Percentiles rank a stretch among this genome's conserved stretches.
Evolutionary conservation across 1,140 invertebrate genomes (phyloP).

Genomic region (Philotrypesis tridentata): DNA sequence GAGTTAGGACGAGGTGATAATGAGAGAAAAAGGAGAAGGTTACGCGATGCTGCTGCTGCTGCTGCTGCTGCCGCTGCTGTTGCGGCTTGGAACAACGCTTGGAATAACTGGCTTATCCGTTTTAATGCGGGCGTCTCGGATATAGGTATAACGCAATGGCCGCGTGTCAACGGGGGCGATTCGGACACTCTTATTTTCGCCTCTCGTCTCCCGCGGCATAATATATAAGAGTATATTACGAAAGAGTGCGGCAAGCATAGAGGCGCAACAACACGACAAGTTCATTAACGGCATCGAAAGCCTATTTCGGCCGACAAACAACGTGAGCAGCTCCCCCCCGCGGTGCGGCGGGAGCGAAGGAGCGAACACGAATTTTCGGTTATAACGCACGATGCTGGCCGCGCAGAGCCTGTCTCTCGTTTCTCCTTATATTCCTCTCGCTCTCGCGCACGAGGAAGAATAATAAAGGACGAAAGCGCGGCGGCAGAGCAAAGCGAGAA

Average conservation of each 20-base stretch:
- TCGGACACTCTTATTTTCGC: too few species aligned
- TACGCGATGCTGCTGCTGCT: not conserved
- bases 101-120: conserved; percentile 41
- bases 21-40: conserved; percentile 38
- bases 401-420: not conserved
- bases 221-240: not conserved
- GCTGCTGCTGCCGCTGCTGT: not conserved
- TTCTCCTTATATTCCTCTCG: not conserved
- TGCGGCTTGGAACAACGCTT: not conserved
- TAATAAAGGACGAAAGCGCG: not conserved
- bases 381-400: too few species aligned
- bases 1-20: conserved; percentile 32
- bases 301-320: not conserved
- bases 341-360: not conserved
- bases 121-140: conserved; percentile 6
- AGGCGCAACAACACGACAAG: conserved; percentile 1
- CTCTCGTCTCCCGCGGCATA: too few species aligned
- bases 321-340: not conserved
- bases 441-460: conserved; percentile 4
- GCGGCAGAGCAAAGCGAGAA: not conserved
- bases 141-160: not conserved
- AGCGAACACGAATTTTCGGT: conserved; percentile 18
- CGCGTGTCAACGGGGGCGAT: too few species aligned
- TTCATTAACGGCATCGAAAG: conserved; percentile 17
- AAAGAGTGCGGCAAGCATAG: not conserved